These are phyloP conservation scores for Antheraea pernyi DNA, from an alignment of 1,140 invertebrate genomes.

Conservation along the genomic window DNA sequence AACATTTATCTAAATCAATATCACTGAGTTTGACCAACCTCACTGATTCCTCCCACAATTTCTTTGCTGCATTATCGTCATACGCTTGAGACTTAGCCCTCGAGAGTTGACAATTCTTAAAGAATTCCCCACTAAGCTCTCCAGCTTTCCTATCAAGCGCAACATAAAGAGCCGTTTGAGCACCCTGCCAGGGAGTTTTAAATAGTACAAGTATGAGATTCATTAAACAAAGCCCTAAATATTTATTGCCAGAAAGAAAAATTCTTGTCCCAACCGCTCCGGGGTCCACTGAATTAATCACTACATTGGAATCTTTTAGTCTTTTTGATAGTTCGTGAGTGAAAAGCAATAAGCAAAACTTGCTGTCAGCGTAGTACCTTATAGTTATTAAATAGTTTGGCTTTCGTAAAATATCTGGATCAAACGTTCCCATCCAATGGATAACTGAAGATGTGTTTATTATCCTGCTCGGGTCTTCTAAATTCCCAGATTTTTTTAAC, in stretches of 20 bases:
- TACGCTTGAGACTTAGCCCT: slow-evolving; percentile 7
- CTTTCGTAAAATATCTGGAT: slow-evolving; percentile 11
- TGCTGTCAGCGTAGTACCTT: slow-evolving; percentile 47
- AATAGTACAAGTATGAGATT: slow-evolving; percentile 23
- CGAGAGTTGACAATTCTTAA: slow-evolving; percentile 38
- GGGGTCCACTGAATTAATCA: slow-evolving; percentile 54
- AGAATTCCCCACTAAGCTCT: slow-evolving; percentile 50
- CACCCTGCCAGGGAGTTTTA: slow-evolving; percentile 46
- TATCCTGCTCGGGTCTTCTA: slow-evolving; percentile 80
- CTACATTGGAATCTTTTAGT: slow-evolving; percentile 79
- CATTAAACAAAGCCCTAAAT: slow-evolving; percentile 15
- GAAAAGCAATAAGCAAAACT: too few species aligned
- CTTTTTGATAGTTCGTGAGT: slow-evolving; percentile 80
- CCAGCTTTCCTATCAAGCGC: slow-evolving; percentile 45
- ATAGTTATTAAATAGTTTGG: slow-evolving; percentile 68
- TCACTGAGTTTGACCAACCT: slow-evolving; percentile 37
- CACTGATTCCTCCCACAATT: slow-evolving; percentile 47
- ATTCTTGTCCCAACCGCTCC: slow-evolving; percentile 77
- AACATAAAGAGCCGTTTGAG: slow-evolving; percentile 49
- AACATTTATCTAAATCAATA: slow-evolving; percentile 27
- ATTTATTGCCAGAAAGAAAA: slow-evolving; percentile 17
- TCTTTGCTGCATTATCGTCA: slow-evolving; percentile 24
- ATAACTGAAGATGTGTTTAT: slow-evolving; percentile 77
- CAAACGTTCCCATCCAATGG: slow-evolving; percentile 74
- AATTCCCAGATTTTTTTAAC: slow-evolving; percentile 58